Conservation (phyloP, 92 coral and sea anemone species). For the Actinostola sp. region DNA sequence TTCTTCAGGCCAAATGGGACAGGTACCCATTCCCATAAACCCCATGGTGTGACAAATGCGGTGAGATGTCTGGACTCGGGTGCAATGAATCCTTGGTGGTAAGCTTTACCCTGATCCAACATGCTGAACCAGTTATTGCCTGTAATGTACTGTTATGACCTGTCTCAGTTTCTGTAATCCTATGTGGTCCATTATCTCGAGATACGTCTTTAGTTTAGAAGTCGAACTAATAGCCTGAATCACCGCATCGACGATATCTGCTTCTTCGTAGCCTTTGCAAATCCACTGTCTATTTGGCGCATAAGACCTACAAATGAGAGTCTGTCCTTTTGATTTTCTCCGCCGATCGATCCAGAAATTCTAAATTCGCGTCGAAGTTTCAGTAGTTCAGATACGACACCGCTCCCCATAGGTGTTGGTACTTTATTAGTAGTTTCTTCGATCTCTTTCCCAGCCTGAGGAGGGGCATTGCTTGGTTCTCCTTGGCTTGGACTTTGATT, state of each 20-base stretch:
- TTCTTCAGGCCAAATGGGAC: conserved; percentile 40
- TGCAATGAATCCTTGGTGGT: conserved; percentile 34
- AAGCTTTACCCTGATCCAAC: no score
- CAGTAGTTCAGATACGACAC: background rate
- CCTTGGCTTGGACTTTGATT: background rate
- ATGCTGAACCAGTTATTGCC: background rate
- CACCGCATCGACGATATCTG: conserved; percentile 50
- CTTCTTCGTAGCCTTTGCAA: no score
- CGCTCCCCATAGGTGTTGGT: no score
- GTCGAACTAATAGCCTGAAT: conserved; percentile 55
- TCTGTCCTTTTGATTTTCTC: conserved; percentile 1
- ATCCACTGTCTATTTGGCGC: no score
- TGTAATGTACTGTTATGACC: conserved; percentile 43
- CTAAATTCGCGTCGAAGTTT: background rate
- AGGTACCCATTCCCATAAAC: conserved; percentile 48
- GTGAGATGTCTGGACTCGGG: conserved; percentile 35
- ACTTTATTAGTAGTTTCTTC: no score
- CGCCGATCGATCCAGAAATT: background rate
- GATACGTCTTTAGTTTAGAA: conserved; percentile 44
- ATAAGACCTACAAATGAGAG: conserved; percentile 14
- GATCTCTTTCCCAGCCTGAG: no score
- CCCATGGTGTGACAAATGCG: conserved; percentile 52
- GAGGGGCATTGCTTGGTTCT: no score
- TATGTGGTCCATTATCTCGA: conserved; percentile 53
- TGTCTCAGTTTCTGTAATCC: conserved; percentile 27